phyloP scores from a whole-genome alignment of 2,797 vertebrate species.

The Myotis daubentonii region DNA sequence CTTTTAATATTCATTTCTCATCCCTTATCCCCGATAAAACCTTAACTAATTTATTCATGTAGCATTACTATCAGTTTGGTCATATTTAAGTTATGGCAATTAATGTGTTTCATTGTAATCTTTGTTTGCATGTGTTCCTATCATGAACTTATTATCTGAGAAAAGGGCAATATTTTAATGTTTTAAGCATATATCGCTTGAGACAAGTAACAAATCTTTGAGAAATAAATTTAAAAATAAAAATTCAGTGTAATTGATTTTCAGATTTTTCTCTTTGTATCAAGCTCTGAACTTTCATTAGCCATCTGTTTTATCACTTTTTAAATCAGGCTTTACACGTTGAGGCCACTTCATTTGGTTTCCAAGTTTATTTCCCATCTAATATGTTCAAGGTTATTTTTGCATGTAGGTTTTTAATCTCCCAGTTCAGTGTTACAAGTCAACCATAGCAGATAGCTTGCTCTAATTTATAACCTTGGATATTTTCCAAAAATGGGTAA shows the following conservation, averaged over 20 bases:
- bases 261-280: background rate
- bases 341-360: constrained; percentile 32
- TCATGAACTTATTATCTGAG: background rate
- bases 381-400: constrained; percentile 62
- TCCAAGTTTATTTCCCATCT: constrained; percentile 61
- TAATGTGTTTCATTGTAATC: background rate
- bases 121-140: background rate
- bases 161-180: background rate
- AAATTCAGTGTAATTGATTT: background rate
- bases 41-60: background rate
- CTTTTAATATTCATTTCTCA: background rate
- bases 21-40: background rate
- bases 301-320: constrained; percentile 62
- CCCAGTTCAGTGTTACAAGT: constrained; percentile 31
- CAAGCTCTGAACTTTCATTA: constrained; percentile 37
- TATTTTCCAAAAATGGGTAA: constrained; percentile 53
- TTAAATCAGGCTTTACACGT: constrained; percentile 56
- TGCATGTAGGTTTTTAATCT: constrained; percentile 68
- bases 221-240: background rate
- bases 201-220: background rate
- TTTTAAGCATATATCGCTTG: background rate
- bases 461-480: constrained; percentile 64
- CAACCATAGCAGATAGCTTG: constrained; percentile 57
- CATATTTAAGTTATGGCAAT: background rate
- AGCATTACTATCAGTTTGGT: background rate